Evolutionary conservation across 1,140 invertebrate genomes (phyloP).

Genomic region (Zaprionus gabonicus): DNA sequence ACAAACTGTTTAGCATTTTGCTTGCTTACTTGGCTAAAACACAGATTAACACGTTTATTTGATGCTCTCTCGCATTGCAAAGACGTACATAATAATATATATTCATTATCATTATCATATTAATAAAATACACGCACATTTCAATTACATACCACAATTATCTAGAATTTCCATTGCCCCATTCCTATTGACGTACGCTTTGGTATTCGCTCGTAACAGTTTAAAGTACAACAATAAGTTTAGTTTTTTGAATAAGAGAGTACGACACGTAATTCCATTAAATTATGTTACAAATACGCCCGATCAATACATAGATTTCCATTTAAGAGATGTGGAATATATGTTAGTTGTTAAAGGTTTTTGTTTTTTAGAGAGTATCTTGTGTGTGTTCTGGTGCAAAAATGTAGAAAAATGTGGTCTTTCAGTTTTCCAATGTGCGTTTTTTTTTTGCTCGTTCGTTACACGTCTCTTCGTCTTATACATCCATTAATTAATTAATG

Average conservation of each 20-base stretch:
- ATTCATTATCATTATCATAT: conserved; percentile 25
- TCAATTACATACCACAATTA: conserved; percentile 74
- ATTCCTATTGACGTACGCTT: conserved; percentile 30
- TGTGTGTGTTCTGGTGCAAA: conserved; percentile 38
- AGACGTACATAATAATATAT: conserved; percentile 45
- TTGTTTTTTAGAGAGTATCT: neutral
- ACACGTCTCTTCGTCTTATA: conserved; percentile 32
- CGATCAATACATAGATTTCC: conserved; percentile 25
- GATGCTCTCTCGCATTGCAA: conserved; percentile 63
- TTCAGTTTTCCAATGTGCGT: conserved; percentile 39
- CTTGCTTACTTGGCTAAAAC: conserved; percentile 78
- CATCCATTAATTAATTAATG: conserved; percentile 64
- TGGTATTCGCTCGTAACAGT: conserved; percentile 50
- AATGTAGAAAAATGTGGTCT: conserved; percentile 51
- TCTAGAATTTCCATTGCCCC: conserved; percentile 63
- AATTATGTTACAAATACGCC: conserved; percentile 42
- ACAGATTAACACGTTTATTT: conserved; percentile 81
- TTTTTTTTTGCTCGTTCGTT: conserved; percentile 40
- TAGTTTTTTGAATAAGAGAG: conserved; percentile 52
- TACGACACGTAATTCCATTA: conserved; percentile 57
- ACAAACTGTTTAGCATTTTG: conserved; percentile 47
- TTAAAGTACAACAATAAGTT: conserved; percentile 79
- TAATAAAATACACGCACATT: conserved; percentile 62
- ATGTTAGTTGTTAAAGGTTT: conserved; percentile 6
- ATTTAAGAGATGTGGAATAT: conserved; percentile 31